Percentiles rank a stretch among this genome's conserved stretches.
Conservation (phyloP, 2,888 invertebrate genomes). For the Ophraella communa region DNA sequence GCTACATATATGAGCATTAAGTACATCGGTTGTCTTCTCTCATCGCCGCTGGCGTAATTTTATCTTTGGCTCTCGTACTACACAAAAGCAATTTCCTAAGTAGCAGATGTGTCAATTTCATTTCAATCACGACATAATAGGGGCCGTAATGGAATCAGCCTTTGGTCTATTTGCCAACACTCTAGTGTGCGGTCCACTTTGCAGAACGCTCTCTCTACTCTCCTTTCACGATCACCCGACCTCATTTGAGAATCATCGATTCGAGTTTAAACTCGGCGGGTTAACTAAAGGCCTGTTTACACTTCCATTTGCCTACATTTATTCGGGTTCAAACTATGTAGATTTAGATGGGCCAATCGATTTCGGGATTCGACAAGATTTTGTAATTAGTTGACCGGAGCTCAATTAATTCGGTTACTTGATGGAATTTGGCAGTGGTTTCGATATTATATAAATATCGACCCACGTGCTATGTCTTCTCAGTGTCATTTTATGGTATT, state of each 20-base stretch:
- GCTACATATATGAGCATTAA: no score
- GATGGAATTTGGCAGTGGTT: no score
- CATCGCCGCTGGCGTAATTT: conserved; percentile 7
- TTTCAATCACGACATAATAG: conserved; percentile 62
- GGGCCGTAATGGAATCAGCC: conserved; percentile 61
- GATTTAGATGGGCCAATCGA: not conserved
- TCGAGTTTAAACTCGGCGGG: conserved; percentile 8
- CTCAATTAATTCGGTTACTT: not conserved
- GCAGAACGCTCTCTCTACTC: conserved; percentile 5
- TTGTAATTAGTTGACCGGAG: not conserved
- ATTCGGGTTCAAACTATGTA: not conserved
- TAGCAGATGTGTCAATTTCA: conserved; percentile 63
- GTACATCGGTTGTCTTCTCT: conserved; percentile 4
- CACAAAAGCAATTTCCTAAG: conserved; percentile 48
- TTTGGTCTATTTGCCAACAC: conserved; percentile 62
- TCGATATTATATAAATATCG: no score
- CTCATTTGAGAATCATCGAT: conserved; percentile 15
- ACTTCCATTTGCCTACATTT: conserved; percentile 11
- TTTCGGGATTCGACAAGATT: not conserved
- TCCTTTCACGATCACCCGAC: conserved; percentile 10
- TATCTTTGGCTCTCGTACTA: conserved; percentile 3
- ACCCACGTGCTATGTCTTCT: no score
- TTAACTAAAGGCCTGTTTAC: conserved; percentile 16
- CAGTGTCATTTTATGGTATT: no score
- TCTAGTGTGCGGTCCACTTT: conserved; percentile 40